These are phyloP conservation scores for Aricia artaxerxes DNA, from an alignment of 2,888 invertebrate genomes.

Conservation along the genomic window DNA sequence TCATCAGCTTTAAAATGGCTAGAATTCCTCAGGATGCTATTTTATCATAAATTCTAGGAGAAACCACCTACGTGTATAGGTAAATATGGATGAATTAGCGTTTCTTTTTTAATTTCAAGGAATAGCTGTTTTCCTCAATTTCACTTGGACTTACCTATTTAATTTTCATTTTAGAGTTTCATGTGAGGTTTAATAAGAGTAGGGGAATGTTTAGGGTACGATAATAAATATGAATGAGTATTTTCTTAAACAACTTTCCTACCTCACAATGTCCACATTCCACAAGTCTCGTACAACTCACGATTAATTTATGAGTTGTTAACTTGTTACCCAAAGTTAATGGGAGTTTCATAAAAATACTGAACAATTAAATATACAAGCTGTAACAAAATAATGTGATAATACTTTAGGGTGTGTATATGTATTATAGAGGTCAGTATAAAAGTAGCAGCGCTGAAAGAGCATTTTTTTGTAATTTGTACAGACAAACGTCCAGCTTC, in stretches of 20 bases:
- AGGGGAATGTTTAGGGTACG: no score
- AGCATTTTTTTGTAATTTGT: no score
- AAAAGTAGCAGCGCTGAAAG: no score
- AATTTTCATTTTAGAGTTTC: background rate
- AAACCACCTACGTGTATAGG: background rate
- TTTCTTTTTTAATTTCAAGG: background rate
- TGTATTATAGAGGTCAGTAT: no score
- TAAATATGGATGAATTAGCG: background rate
- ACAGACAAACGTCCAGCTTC: no score
- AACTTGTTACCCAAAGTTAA: background rate
- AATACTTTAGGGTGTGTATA: no score
- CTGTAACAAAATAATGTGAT: no score
- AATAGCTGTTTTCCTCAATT: background rate
- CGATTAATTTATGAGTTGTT: no score
- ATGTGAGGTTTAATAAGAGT: no score
- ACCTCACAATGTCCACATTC: background rate
- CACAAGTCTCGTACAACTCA: background rate
- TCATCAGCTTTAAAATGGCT: background rate
- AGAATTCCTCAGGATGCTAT: slow-evolving; percentile 3
- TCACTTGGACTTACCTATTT: background rate
- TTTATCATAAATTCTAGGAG: background rate
- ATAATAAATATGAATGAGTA: no score
- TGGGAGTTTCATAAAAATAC: background rate
- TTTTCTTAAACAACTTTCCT: no score
- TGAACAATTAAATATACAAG: no score